Percentiles rank a stretch among this genome's conserved stretches.
Evolutionary conservation across 1,140 invertebrate genomes (phyloP).

Genomic region (Dinoponera quadriceps): DNA sequence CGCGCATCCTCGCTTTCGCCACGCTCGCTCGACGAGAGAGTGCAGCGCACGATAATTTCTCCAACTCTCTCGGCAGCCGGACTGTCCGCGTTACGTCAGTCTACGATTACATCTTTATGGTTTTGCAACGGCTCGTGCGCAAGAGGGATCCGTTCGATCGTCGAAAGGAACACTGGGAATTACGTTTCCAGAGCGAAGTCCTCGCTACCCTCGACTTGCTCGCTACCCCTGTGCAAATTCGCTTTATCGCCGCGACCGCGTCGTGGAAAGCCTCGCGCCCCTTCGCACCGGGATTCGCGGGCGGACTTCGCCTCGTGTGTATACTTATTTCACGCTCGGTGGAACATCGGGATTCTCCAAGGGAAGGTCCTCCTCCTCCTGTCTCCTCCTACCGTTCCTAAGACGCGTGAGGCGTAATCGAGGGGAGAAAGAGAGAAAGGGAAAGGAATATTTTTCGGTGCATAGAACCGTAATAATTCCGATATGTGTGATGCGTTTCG

Average conservation of each 20-base stretch:
- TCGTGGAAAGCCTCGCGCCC: conserved; percentile 51
- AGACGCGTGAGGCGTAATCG: conserved; percentile 38
- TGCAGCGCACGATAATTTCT: conserved; percentile 23
- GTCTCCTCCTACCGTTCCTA: conserved; percentile 4
- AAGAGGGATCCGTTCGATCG: conserved; percentile 69
- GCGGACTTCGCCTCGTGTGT: conserved; percentile 62
- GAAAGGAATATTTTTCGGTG: conserved; percentile 39
- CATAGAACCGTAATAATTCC: conserved; percentile 47
- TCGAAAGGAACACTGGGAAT: conserved; percentile 44
- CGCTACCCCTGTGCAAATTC: conserved; percentile 63
- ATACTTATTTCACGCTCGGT: conserved; percentile 75
- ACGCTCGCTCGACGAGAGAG: neutral
- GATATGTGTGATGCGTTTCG: neutral
- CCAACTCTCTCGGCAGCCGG: neutral
- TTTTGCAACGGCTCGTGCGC: conserved; percentile 69
- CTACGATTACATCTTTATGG: conserved; percentile 75
- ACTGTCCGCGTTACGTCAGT: neutral
- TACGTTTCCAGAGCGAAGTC: conserved; percentile 50
- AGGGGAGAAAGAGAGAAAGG: conserved; percentile 8
- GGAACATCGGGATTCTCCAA: conserved; percentile 55
- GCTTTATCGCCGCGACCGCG: conserved; percentile 69
- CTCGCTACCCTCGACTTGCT: conserved; percentile 13
- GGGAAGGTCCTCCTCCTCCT: conserved; percentile 61
- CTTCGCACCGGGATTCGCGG: neutral
- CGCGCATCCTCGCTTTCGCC: neutral